Percentiles rank a stretch among this genome's conserved stretches.
These are phyloP conservation scores for Serilophus lunatus DNA, from an alignment of 2,113 vertebrate species.

Conservation along the genomic window DNA sequence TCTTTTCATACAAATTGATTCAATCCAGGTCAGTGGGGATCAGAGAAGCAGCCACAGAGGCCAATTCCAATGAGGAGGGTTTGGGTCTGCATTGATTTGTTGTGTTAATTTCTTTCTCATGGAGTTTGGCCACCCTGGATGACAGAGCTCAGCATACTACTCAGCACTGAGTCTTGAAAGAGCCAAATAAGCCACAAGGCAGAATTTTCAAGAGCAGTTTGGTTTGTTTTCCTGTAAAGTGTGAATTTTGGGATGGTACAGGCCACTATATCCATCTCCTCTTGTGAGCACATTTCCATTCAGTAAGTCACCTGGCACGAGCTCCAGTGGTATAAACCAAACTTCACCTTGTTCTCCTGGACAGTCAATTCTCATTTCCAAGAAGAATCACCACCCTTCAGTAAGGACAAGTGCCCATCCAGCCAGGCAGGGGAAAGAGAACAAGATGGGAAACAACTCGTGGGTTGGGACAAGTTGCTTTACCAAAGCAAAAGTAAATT, in stretches of 20 bases:
- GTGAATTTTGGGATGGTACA: neutral
- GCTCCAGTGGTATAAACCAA: neutral
- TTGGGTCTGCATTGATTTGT: neutral
- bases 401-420: neutral
- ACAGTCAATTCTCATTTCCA: neutral
- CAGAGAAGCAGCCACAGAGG: neutral
- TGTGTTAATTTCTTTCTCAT: neutral
- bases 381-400: neutral
- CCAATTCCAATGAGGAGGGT: neutral
- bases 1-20: neutral
- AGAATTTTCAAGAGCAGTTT: neutral
- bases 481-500: no score
- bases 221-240: neutral
- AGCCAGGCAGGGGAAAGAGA: no score
- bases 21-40: neutral
- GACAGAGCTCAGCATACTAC: neutral
- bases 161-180: neutral
- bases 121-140: neutral
- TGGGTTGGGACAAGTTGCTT: no score
- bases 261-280: neutral
- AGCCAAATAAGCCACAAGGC: neutral
- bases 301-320: rapidly evolving
- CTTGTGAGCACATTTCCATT: neutral
- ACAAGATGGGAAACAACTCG: no score
- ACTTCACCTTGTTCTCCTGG: neutral